Conservation (phyloP, 1,140 invertebrate genomes). For the Brachionus rubens region DNA sequence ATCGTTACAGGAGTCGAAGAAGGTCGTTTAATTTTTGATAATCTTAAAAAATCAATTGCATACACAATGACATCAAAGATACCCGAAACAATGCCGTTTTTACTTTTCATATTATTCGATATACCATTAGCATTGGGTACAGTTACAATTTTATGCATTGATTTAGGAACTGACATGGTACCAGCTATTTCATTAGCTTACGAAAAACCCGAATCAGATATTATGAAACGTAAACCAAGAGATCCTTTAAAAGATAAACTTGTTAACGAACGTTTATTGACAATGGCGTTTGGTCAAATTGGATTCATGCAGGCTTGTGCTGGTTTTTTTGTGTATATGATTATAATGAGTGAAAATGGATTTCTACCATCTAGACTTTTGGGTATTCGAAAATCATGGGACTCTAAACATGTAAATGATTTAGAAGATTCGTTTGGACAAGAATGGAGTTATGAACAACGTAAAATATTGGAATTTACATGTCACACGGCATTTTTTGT, state of each 20-base stretch:
- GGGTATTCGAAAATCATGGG: slow-evolving; percentile 89
- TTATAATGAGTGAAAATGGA: slow-evolving; percentile 97
- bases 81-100: slow-evolving; percentile 97
- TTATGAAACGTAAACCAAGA: slow-evolving; percentile 94
- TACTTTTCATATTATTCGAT: slow-evolving; percentile 92
- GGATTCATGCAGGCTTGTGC: slow-evolving; percentile 95
- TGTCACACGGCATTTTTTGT: slow-evolving; percentile 98
- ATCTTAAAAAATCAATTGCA: slow-evolving; percentile 98
- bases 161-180: slow-evolving; percentile 97
- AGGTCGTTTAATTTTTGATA: slow-evolving; percentile 72
- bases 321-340: slow-evolving; percentile 97
- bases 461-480: slow-evolving; percentile 90
- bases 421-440: slow-evolving; percentile 93
- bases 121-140: slow-evolving; percentile 95
- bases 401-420: slow-evolving; percentile 91
- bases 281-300: slow-evolving; percentile 51
- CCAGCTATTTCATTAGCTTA: slow-evolving; percentile 97
- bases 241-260: slow-evolving; percentile 87
- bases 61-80: slow-evolving; percentile 99
- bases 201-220: slow-evolving; percentile 91
- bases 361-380: slow-evolving; percentile 80
- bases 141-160: slow-evolving; percentile 98
- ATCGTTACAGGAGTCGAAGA: slow-evolving; percentile 99
- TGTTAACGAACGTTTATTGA: slow-evolving; percentile 75
- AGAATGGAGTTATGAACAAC: slow-evolving; percentile 81